These are phyloP conservation scores for Hydroisotoma schaefferi DNA, from an alignment of 2,888 invertebrate species.

Conservation along the genomic window DNA sequence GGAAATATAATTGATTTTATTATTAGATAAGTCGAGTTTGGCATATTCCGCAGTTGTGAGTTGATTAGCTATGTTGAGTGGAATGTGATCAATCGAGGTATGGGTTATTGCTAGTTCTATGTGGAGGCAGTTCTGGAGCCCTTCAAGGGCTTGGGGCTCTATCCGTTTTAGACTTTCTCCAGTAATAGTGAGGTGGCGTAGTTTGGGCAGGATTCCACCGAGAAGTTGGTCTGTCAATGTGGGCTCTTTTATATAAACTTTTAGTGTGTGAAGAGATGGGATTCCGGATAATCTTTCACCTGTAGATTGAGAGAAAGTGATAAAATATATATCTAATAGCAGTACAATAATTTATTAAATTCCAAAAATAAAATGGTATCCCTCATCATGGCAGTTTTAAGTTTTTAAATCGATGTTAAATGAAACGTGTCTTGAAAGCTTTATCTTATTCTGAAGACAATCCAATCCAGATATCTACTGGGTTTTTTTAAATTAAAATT, in stretches of 20 bases:
- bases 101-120: conserved; percentile 71
- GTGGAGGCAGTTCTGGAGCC: conserved; percentile 70
- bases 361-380: too few species aligned
- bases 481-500: too few species aligned
- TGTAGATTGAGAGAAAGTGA: conserved; percentile 16
- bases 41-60: conserved; percentile 44
- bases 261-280: conserved; percentile 69
- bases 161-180: conserved; percentile 70
- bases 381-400: too few species aligned
- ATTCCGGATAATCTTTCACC: conserved; percentile 64
- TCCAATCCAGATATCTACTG: too few species aligned
- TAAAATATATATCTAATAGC: neutral
- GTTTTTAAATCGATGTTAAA: too few species aligned
- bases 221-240: conserved; percentile 70
- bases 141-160: conserved; percentile 71
- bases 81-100: conserved; percentile 74
- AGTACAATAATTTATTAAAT: too few species aligned
- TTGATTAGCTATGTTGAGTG: conserved; percentile 58
- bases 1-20: conserved; percentile 72
- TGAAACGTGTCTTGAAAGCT: too few species aligned
- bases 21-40: conserved; percentile 71
- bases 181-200: conserved; percentile 74
- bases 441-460: too few species aligned
- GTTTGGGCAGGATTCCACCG: conserved; percentile 72
- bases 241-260: conserved; percentile 71